Conservation (phyloP, 2,797 vertebrate genomes). For the Pseudotriccus pelzelni region DNA sequence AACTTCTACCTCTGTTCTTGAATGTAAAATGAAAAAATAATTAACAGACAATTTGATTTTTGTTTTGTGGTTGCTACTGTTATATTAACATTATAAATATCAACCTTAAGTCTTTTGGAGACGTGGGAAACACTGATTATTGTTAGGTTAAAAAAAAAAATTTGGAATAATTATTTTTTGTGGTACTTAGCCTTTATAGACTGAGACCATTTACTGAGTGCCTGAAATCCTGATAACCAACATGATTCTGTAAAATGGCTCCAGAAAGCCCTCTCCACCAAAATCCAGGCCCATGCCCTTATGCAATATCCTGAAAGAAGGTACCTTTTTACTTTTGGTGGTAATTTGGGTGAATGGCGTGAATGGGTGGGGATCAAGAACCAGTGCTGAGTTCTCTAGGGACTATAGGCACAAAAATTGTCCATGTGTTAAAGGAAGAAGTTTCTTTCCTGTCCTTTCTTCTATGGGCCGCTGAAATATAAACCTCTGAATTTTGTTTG, state of each 20-base stretch:
- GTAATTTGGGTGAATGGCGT: not conserved
- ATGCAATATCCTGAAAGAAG: constrained; percentile 39
- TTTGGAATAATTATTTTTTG: constrained; percentile 35
- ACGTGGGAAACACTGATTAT: not conserved
- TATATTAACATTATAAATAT: not conserved
- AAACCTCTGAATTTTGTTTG: not conserved
- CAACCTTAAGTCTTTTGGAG: not conserved
- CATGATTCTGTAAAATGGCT: constrained; percentile 37
- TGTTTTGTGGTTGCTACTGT: not conserved
- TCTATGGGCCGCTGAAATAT: not conserved
- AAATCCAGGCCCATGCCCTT: constrained; percentile 24
- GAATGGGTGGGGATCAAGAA: not conserved
- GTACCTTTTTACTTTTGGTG: constrained; percentile 11
- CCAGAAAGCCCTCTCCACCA: constrained; percentile 32
- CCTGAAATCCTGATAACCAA: constrained; percentile 32
- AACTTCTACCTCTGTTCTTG: not conserved
- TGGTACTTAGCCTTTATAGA: constrained; percentile 43
- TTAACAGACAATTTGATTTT: not conserved
- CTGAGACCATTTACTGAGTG: constrained; percentile 36
- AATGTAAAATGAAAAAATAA: not conserved
- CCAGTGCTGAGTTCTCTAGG: not conserved
- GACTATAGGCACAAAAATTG: not conserved
- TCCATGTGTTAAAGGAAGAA: not conserved
- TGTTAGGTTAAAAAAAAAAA: not conserved
- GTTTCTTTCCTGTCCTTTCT: not conserved